Percentiles rank a stretch among this genome's conserved stretches.
Evolutionary conservation across 2,888 invertebrate genomes (phyloP).

Genomic region (Eupithecia vulgata): DNA sequence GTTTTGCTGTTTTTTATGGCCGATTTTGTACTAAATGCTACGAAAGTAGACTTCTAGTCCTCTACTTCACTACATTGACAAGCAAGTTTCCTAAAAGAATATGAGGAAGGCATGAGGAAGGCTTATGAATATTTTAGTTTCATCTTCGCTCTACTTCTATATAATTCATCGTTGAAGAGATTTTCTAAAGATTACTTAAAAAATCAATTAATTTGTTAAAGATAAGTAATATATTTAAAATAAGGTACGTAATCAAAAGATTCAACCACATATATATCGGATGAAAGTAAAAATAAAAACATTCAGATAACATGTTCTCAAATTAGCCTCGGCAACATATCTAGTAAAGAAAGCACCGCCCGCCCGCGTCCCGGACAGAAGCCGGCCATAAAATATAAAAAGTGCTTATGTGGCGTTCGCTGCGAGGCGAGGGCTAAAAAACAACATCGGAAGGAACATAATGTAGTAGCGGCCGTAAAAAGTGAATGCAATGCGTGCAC

Average conservation of each 20-base stretch:
- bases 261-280: neutral
- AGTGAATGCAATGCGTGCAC: conserved; percentile 82
- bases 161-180: too few species aligned
- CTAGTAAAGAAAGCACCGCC: conserved; percentile 69
- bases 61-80: neutral
- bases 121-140: too few species aligned
- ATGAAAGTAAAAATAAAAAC: neutral
- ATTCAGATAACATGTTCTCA: conserved; percentile 54
- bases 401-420: conserved; percentile 80
- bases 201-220: neutral
- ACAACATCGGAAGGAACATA: conserved; percentile 77
- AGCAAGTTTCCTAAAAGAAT: neutral
- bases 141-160: too few species aligned
- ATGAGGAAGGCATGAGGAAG: too few species aligned
- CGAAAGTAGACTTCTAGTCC: neutral
- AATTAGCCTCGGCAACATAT: conserved; percentile 61
- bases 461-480: conserved; percentile 81
- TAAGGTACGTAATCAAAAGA: too few species aligned
- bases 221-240: too few species aligned
- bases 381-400: conserved; percentile 78
- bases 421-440: conserved; percentile 76
- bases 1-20: neutral
- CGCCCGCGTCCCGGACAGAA: conserved; percentile 61
- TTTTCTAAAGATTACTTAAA: neutral
- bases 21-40: neutral